Evolutionary conservation across 2,888 invertebrate genomes (phyloP), one percentile per base, ranked within the genome.

Genomic region (Rugalucina vietnamica): DNA sequence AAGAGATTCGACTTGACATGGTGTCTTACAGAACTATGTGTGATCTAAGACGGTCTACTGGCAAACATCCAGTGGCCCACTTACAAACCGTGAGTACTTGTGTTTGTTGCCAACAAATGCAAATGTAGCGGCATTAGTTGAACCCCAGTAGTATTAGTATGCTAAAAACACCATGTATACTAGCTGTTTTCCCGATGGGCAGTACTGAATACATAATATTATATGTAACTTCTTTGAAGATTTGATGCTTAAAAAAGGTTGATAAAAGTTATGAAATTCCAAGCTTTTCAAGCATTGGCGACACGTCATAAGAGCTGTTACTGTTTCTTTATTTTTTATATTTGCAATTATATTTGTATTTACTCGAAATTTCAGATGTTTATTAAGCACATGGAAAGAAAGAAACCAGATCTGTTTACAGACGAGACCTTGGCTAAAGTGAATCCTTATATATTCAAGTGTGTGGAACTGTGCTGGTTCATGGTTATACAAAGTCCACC

Each of bases 381-480:
- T 34, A 32, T 34, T 18, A 65, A 34, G 10, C 34, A 65, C 21
- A 34, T 65, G 5, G 12, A 10, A 4, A 29, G 34, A 18, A 34
- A 5, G 1, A 65, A 34, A 24, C 29, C 65, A 65, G 65, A 65
- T 2, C 18, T 34, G 21, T 65, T n/a, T 18, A 65, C 65, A 65
- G 34, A 65, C 3, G 65, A 65, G 8, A 18, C 24, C 14, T 4
- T 65, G 18, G 32, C 65, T 34, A 65, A 34, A 32, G 1, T 65
- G 3, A 34, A 32, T 65, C 43, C 39, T 2, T 81, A 39, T 32
- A 24, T 81, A 3, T 39, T 49, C 5, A 79, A 82, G 70, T 84
- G 82, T 50, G 37, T 85, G 0, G 81, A 86, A 29, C 1, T 89
- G 1, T 88, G 89, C 57, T 89, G 89, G 89, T 29, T 81, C 2